Base-by-base conservation (phyloP, 2,888 invertebrate genomes). In the Tenthredo notha region DNA sequence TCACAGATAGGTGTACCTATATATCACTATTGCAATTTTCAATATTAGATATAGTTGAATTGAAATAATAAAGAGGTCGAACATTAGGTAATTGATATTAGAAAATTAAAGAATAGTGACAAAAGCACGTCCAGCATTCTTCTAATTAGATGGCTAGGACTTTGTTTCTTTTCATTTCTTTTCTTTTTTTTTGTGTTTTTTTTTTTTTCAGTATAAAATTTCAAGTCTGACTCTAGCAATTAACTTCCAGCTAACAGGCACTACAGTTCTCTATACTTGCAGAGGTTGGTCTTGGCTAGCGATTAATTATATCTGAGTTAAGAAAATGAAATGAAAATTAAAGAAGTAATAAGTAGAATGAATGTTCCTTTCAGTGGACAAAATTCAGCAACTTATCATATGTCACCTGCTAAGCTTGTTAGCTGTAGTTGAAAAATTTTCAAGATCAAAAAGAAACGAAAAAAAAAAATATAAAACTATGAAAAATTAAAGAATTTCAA, bases 221-320 rank as follows among this genome's bases (percentile, higher is more conserved):
- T 43, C 72, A 40, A 74, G 72, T 74, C 43, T 43, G 40, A 54
- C 77, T 50, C 50, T 29, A 54, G 77, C 77, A 77, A 77, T 77
- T 77, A 77, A 77, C 33, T 77, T 74, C 40, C n/a, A 12, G 72
- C 43, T 74, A 74, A 74, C 43, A 43, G 72, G 72, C 72, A 43
- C 72, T 43, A 40, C 21, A 74, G 72, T 43, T 74, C 43, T 74
- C 72, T 74, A 74, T 43, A 21, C 25, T 37, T 43, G 33, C 33
- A 37, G 18, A 9, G 40, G 40, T 74, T 7, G 67, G 25, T 18
- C 67, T 67, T 67, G 29, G 29, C 33, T 43, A 21, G 72, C 37
- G 72, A 74, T 74, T 74, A 40, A 74, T 74, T 43, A 74, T 74
- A 43, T 74, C 40, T 43, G 40, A n/a, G 72, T 43, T n/a, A 74